Evolutionary conservation across 1,140 invertebrate genomes (phyloP), one percentile per base, ranked within the genome.

Genomic region (Sarcophaga bullata): DNA sequence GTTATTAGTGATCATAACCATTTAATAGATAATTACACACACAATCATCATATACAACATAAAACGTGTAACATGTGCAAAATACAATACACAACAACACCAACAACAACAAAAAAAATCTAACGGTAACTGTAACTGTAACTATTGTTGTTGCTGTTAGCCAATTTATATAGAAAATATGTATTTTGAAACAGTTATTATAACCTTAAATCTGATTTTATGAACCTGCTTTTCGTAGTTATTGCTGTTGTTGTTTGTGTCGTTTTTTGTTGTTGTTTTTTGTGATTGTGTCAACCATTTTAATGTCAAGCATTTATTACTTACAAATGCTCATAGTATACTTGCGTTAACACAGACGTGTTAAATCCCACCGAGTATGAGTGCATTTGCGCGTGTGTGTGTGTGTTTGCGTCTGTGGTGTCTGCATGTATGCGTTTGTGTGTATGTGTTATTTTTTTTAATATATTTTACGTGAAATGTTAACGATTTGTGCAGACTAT

Each of bases 401-500:
- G 52, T 13, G 5, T 13, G 52, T 58, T 3, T 10, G 52, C 19
- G 19, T 17, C 10, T 68, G 62, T 11, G 17, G 62, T 2, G 62
- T 37, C 25, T 37, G 25, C 4, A 2, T 58, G 13, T n/a, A 2
- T 58, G 62, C 19, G 62, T 19, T 25, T 10, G 62, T 9, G 19
- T 19, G 9, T 68, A 19, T 68, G n/a, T 68, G 17, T 68, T 62
- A 8, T 62, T 17, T n/a, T 62, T 62, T 68, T 68, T 68, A 68
- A 68, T 68, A 68, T 68, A n/a, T 68, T 68, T 68, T 68, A 17
- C 19, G 62, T n/a, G 62, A 37, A 68, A 68, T 68, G 62, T 68
- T 68, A 68, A 68, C 62, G 62, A 68, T 68, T 68, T 68, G 62
- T 68, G 25, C 25, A 68, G 62, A 68, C 62, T 68, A 25, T 68